phyloP scores from a whole-genome alignment of 2,113 vertebrate species.

The Eclectus roratus region DNA sequence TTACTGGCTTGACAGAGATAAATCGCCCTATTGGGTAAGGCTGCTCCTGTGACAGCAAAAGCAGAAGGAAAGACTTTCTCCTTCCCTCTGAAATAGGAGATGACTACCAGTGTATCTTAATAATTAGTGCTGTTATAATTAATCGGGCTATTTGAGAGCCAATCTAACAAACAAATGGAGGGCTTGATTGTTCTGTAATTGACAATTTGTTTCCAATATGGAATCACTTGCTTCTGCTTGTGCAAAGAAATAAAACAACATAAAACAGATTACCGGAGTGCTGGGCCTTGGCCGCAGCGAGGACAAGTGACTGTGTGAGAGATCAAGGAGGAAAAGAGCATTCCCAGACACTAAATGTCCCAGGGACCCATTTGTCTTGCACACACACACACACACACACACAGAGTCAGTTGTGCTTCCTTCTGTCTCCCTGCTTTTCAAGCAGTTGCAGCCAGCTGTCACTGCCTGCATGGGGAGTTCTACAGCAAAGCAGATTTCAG shows the following conservation, averaged over 20 bases:
- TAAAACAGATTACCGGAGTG: background rate
- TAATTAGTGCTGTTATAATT: constrained; percentile 75
- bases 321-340: background rate
- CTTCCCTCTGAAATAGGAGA: constrained; percentile 42
- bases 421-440: background rate
- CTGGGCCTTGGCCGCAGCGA: background rate
- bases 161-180: constrained; percentile 72
- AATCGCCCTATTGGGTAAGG: constrained; percentile 76
- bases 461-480: background rate
- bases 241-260: background rate
- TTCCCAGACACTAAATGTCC: background rate
- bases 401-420: background rate
- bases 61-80: constrained; percentile 46
- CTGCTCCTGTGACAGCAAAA: constrained; percentile 66
- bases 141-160: constrained; percentile 72
- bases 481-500: background rate
- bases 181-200: constrained; percentile 68
- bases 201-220: constrained; percentile 63
- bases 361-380: constrained; percentile 13
- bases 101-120: constrained; percentile 73
- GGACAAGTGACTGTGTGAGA: constrained; percentile 4
- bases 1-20: constrained; percentile 92
- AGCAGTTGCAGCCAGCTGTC: constrained; percentile 53
- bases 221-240: background rate
- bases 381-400: background rate